phyloP scores from a whole-genome alignment of 2,888 invertebrate species.

The Cactoblastis cactorum region DNA sequence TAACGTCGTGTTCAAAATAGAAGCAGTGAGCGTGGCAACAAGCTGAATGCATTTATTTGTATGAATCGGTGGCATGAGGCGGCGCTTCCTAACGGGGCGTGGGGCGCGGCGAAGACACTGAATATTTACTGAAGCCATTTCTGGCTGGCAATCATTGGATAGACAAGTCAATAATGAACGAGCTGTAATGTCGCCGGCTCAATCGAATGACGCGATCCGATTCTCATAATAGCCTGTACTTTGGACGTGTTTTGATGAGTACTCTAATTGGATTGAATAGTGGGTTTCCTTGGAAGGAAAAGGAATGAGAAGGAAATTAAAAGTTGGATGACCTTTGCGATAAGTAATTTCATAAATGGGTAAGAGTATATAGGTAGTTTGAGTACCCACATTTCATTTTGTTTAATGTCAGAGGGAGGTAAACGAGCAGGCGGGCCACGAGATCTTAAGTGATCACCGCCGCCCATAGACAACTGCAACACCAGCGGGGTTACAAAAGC shows the following conservation, averaged over 20 bases:
- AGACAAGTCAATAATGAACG: slow-evolving; percentile 20
- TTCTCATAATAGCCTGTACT: slow-evolving; percentile 14
- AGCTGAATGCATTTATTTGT: slow-evolving; percentile 23
- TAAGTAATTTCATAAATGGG: background rate
- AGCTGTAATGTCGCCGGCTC: slow-evolving; percentile 8
- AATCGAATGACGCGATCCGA: background rate
- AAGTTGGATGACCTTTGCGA: background rate
- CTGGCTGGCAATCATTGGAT: slow-evolving; percentile 19
- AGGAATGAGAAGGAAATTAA: background rate
- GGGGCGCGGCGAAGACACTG: slow-evolving; percentile 18
- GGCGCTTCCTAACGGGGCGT: slow-evolving; percentile 11
- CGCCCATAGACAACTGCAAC: too few relatives aligned
- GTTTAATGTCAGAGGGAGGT: too few relatives aligned
- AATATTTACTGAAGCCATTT: slow-evolving; percentile 22
- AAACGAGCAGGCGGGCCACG: too few relatives aligned
- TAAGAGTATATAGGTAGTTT: too few relatives aligned
- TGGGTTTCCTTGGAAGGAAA: slow-evolving; percentile 2
- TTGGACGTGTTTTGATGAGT: slow-evolving; percentile 10
- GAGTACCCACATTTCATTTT: too few relatives aligned
- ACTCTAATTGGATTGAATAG: slow-evolving; percentile 9
- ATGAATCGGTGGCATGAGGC: slow-evolving; percentile 26
- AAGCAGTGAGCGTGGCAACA: slow-evolving; percentile 32
- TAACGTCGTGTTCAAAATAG: slow-evolving; percentile 14
- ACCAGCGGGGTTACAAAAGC: too few relatives aligned
- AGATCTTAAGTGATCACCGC: too few relatives aligned